These are phyloP conservation scores for Heliconius cydno DNA, from an alignment of 2,888 invertebrate species.

Conservation along the genomic window DNA sequence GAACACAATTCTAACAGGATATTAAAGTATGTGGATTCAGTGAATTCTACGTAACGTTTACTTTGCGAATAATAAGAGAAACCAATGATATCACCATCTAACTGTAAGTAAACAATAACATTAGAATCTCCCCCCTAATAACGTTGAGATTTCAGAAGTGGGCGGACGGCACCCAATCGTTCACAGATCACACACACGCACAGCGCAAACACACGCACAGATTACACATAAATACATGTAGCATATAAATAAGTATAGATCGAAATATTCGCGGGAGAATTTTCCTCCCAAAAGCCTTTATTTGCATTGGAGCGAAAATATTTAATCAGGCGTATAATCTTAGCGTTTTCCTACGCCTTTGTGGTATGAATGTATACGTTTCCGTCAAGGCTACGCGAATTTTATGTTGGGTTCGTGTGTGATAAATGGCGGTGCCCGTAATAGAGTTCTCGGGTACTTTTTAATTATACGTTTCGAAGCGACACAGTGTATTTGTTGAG, in stretches of 20 bases:
- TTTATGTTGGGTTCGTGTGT: conserved; percentile 47
- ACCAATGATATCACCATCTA: conserved; percentile 19
- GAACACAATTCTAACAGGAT: background rate
- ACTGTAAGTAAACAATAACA: conserved; percentile 30
- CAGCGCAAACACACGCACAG: conserved; percentile 46
- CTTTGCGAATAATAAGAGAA: conserved; percentile 17
- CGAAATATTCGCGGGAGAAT: conserved; percentile 56
- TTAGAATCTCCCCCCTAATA: conserved; percentile 16
- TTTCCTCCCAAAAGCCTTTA: conserved; percentile 69
- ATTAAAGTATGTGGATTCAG: background rate
- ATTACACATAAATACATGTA: conserved; percentile 33
- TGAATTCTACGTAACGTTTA: conserved; percentile 1
- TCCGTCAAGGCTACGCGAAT: conserved; percentile 54
- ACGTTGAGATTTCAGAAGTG: conserved; percentile 26
- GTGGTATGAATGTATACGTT: conserved; percentile 65
- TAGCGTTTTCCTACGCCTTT: conserved; percentile 71
- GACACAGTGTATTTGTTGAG: conserved; percentile 1
- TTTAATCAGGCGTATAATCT: conserved; percentile 82
- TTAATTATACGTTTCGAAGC: conserved; percentile 29
- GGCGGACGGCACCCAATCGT: conserved; percentile 16
- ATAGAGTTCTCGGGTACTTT: conserved; percentile 26
- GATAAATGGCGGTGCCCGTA: conserved; percentile 28
- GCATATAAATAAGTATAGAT: conserved; percentile 2
- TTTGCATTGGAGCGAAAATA: conserved; percentile 81
- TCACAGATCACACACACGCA: conserved; percentile 32